These are phyloP conservation scores for Oryctes rhinoceros DNA, from an alignment of 1,140 invertebrate genomes.

Conservation along the genomic window DNA sequence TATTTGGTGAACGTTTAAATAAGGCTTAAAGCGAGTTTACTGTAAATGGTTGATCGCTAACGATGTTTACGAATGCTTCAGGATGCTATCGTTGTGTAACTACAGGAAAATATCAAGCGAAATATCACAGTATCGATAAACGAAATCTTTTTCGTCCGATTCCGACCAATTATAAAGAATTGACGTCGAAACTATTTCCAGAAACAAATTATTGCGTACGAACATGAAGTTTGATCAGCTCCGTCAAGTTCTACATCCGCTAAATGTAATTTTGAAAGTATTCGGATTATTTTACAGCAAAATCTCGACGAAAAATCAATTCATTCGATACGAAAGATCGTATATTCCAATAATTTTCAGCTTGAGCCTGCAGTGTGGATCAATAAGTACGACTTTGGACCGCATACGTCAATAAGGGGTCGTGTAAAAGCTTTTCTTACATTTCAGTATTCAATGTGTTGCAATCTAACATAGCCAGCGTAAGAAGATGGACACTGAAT, in stretches of 20 bases:
- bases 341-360: background rate
- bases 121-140: no score
- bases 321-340: background rate
- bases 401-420: background rate
- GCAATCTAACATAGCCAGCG: background rate
- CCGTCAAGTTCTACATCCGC: background rate
- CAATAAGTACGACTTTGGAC: background rate
- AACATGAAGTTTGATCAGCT: no score
- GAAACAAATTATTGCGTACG: no score
- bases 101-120: no score
- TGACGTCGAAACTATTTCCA: no score
- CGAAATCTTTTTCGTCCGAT: no score
- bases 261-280: background rate
- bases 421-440: background rate
- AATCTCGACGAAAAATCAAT: background rate
- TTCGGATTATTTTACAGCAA: background rate
- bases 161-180: no score
- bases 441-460: background rate
- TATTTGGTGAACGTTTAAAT: no score
- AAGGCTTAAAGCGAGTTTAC: no score
- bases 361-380: background rate
- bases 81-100: no score
- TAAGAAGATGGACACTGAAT: background rate
- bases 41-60: no score
- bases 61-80: no score